Evolutionary conservation across 1,140 invertebrate species (phyloP).

Genomic region (Lineus longissimus): DNA sequence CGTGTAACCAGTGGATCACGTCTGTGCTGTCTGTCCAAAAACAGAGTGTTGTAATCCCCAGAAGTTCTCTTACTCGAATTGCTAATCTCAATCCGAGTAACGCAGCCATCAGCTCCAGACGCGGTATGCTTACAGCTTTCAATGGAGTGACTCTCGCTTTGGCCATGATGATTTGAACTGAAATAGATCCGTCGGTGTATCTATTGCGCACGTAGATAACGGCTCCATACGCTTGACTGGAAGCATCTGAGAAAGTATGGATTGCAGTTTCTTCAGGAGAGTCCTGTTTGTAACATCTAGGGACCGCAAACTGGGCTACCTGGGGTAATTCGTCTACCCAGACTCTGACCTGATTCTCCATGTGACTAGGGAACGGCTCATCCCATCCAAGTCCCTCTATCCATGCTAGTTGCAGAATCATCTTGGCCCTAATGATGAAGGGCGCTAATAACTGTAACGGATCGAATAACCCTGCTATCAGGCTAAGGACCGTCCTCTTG

Average conservation of each 20-base stretch:
- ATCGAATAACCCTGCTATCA: neutral
- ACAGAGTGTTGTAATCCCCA: too few species aligned
- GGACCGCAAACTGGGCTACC: neutral
- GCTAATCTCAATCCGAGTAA: too few species aligned
- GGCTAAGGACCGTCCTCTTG: neutral
- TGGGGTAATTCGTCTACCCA: neutral
- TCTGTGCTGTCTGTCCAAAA: too few species aligned
- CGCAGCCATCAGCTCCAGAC: too few species aligned
- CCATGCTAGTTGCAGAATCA: neutral
- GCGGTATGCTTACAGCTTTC: too few species aligned
- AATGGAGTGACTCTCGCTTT: too few species aligned
- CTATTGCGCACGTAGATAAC: too few species aligned
- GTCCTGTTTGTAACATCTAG: neutral
- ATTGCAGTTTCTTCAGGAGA: neutral
- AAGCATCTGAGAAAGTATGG: neutral
- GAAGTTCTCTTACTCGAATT: too few species aligned
- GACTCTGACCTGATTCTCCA: neutral
- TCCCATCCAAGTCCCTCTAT: neutral
- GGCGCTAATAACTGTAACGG: neutral
- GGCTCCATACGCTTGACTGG: neutral
- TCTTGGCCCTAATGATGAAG: conserved; percentile 2
- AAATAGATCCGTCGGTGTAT: too few species aligned
- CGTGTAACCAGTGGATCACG: too few species aligned
- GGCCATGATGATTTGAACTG: too few species aligned
- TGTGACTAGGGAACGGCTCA: neutral